These are phyloP conservation scores for Holocentrus rufus DNA, from an alignment of 2,797 vertebrate species.

Conservation along the genomic window DNA sequence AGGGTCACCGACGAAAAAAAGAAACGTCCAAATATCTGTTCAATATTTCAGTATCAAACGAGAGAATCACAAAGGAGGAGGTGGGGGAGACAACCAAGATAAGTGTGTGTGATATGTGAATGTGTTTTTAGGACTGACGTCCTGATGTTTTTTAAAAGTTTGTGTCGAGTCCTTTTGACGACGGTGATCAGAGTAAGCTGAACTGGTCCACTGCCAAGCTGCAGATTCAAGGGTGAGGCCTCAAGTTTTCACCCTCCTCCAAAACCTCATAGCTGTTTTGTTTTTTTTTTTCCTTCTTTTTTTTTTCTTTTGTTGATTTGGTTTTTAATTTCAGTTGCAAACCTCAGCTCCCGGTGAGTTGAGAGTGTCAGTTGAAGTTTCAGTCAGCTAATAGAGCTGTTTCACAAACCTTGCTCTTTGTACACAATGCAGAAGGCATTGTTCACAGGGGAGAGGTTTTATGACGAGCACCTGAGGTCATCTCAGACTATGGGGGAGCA, in stretches of 20 bases:
- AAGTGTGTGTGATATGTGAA: conserved; percentile 84
- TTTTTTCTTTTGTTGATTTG: conserved; percentile 49
- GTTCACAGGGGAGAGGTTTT: conserved; percentile 71
- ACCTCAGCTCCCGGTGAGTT: conserved; percentile 79
- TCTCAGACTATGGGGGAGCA: conserved; percentile 74
- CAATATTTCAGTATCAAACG: conserved; percentile 82
- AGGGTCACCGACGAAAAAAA: conserved; percentile 74
- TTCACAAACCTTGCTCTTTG: conserved; percentile 74
- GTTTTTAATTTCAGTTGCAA: conserved; percentile 71
- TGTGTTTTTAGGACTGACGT: conserved; percentile 84
- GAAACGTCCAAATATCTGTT: conserved; percentile 83
- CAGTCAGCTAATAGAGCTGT: conserved; percentile 70
- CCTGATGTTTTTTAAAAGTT: conserved; percentile 86
- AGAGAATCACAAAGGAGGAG: conserved; percentile 81
- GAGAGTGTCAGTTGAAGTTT: conserved; percentile 70
- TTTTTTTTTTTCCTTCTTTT: conserved; percentile 55
- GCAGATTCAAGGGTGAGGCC: conserved; percentile 79
- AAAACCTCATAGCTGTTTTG: conserved; percentile 80
- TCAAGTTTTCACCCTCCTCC: conserved; percentile 76
- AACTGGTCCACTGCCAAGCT: conserved; percentile 85
- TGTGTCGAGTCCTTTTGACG: conserved; percentile 82
- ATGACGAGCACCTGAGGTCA: conserved; percentile 74
- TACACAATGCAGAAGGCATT: conserved; percentile 69
- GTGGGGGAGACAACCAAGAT: conserved; percentile 80
- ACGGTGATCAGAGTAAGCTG: conserved; percentile 83